Percentiles rank a stretch among this genome's conserved stretches.
Conservation (phyloP, 2,888 invertebrate genomes). For the Cataglyphis cursor region DNA sequence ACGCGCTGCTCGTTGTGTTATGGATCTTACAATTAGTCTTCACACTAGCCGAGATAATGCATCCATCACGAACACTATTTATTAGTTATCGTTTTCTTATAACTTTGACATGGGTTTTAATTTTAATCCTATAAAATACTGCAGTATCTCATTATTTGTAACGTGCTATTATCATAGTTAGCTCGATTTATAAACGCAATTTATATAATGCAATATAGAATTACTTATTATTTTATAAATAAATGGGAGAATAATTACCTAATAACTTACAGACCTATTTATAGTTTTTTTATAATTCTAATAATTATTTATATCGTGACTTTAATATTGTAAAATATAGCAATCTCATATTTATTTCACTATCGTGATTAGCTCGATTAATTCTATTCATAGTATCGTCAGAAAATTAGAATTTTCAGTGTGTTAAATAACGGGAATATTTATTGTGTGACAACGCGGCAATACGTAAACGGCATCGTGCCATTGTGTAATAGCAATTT, state of each 20-base stretch:
- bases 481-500: slow-evolving; percentile 52
- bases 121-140: background rate
- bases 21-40: background rate
- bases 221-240: background rate
- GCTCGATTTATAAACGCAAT: background rate
- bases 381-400: slow-evolving; percentile 2
- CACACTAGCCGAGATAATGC: background rate
- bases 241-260: background rate
- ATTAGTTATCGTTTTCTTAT: background rate
- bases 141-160: background rate
- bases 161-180: no score
- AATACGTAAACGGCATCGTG: slow-evolving; percentile 14
- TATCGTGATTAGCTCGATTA: slow-evolving; percentile 30
- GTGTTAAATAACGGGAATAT: slow-evolving; percentile 40
- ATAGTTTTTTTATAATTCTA: slow-evolving; percentile 1
- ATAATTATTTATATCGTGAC: background rate
- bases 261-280: background rate
- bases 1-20: background rate
- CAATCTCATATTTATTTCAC: slow-evolving; percentile 12
- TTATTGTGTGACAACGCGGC: slow-evolving; percentile 35
- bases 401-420: slow-evolving; percentile 30
- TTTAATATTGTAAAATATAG: background rate
- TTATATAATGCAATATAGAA: background rate
- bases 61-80: background rate
- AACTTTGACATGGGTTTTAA: background rate